Conservation (phyloP, 1,140 invertebrate species). For the Diorhabda elongata region DNA sequence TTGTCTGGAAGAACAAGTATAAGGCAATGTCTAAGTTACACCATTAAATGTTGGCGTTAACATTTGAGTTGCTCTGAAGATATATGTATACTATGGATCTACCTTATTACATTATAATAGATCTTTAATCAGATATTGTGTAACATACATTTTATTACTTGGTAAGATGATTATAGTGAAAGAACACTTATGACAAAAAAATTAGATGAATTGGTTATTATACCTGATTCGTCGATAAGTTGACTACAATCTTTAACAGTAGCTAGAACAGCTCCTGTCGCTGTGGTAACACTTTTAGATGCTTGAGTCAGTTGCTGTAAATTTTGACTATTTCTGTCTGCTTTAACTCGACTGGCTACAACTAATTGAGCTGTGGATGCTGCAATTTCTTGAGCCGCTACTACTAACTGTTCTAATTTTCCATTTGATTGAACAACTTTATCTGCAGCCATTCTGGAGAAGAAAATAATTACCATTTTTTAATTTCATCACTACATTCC, state of each 20-base stretch:
- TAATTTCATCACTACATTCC: too few relatives aligned
- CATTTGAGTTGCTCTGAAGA: too few relatives aligned
- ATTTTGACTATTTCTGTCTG: conserved; percentile 75
- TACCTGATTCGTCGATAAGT: conserved; percentile 69
- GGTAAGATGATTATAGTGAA: too few relatives aligned
- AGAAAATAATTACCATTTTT: conserved; percentile 9
- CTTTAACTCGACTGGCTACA: conserved; percentile 90
- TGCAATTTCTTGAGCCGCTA: conserved; percentile 95
- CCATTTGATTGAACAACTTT: conserved; percentile 82
- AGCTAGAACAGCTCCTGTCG: conserved; percentile 88
- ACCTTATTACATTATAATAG: too few relatives aligned
- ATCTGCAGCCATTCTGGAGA: conserved; percentile 81
- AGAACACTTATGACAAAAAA: too few relatives aligned
- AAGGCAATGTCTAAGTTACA: too few relatives aligned
- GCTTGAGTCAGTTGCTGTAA: conserved; percentile 75
- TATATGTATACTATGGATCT: too few relatives aligned
- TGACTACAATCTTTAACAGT: conserved; percentile 85
- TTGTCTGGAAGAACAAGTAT: too few relatives aligned
- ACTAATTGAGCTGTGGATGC: conserved; percentile 96
- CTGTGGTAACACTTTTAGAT: conserved; percentile 81
- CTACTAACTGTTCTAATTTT: conserved; percentile 90
- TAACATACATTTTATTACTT: too few relatives aligned
- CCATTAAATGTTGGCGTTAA: too few relatives aligned
- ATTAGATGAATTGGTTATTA: too few relatives aligned
- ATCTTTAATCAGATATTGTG: too few relatives aligned